Conservation (phyloP, 2,113 vertebrate genomes). For the Ptyas mucosa region DNA sequence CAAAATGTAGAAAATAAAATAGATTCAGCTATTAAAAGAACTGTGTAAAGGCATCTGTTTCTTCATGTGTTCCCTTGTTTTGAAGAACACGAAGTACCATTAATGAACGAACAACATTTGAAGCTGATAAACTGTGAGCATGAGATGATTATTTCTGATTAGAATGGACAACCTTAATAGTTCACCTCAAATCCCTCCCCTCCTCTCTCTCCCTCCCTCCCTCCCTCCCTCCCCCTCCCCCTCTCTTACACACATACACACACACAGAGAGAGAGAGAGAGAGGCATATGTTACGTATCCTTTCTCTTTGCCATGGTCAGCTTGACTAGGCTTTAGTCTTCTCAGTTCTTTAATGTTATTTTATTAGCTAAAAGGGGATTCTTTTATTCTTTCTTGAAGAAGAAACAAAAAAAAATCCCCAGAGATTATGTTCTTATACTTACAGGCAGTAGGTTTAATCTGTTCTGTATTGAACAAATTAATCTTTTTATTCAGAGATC, state of each 20-base stretch:
- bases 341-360: neutral
- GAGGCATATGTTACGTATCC: neutral
- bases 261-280: neutral
- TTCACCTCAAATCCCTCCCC: neutral
- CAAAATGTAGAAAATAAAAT: neutral
- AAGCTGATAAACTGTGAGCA: neutral
- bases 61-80: neutral
- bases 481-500: constrained; percentile 26
- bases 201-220: too few relatives aligned
- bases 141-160: neutral
- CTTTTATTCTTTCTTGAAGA: neutral
- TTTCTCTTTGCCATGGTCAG: neutral
- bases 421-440: neutral
- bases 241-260: neutral
- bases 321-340: neutral
- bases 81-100: neutral
- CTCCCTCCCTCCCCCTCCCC: too few relatives aligned
- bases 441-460: neutral
- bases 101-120: neutral
- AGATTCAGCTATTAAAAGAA: neutral
- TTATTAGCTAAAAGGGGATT: neutral
- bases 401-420: neutral
- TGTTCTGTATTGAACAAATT: constrained; percentile 21
- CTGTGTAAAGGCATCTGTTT: neutral
- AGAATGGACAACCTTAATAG: neutral